Base-by-base conservation (phyloP, 2,888 invertebrate genomes). In the Gibbula magus region DNA sequence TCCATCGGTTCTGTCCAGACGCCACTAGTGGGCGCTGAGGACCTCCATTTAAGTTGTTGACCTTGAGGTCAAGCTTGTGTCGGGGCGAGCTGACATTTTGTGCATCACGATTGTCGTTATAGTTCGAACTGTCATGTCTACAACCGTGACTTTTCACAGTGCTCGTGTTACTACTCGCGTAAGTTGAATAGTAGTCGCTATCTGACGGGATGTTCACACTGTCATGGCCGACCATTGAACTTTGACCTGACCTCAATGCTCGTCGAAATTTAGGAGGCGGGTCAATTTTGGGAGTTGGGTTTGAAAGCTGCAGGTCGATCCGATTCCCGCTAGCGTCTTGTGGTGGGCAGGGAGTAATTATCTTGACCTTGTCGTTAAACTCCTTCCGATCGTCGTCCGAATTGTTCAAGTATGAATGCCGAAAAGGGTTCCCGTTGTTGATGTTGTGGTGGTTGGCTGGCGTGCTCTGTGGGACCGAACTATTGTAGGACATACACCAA, bases 201-300 rank as follows among this genome's bases (percentile, higher is more conserved):
- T 89, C 89, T 18, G 85, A 75, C 81, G 75, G 81, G 79, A 82
- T 84, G 70, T 85, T 82, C 53, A 86, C 86, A 7, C 84, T 83
- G 0, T 84, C 85, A 53, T 85, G 82, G 74, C 84, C 86, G 45
- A 86, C 86, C 74, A 66, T 39, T 13, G 79, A 61, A 67, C 78
- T 74, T 53, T 53, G 75, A 45, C 18, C 86, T 22, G 84, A 82
- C 54, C 87, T 82, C 8, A 86, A 83, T 52, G 88, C 84, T 51
- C 88, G 77, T 45, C 87, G 83, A 81, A 88, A 88, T 76, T 88
- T 86, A 7, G 91, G 90, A 2, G 91, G 91, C 1, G 91, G 91
- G 56, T 88, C 87, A 13, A 91, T 83, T 67, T 86, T 89, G 3
- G 89, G 89, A 8, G 89, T 84, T 16, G 87, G 83, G 22, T 80